Percentiles rank a stretch among this genome's conserved stretches.
Conservation (phyloP, 2,797 vertebrate species). For the Anguilla marmorata region DNA sequence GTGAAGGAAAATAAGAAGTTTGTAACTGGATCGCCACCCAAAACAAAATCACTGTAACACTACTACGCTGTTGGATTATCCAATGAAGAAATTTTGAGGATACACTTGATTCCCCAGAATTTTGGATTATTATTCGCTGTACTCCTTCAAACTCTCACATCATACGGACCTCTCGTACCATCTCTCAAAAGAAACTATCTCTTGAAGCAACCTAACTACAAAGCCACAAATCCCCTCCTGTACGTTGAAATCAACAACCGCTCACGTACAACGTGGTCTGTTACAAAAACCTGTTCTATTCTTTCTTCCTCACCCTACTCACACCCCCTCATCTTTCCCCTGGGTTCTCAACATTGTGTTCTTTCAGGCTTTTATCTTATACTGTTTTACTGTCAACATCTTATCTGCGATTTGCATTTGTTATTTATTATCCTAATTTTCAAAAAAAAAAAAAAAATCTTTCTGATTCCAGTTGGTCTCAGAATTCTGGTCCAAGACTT, state of each 20-base stretch:
- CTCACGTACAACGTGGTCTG: not conserved
- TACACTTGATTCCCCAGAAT: not conserved
- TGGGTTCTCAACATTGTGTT: not conserved
- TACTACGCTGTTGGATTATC: not conserved
- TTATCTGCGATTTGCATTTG: not conserved
- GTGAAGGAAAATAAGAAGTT: constrained; percentile 32
- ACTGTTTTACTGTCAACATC: not conserved
- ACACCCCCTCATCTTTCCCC: not conserved
- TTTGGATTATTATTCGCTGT: constrained; percentile 15
- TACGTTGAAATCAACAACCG: not conserved
- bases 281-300: not conserved
- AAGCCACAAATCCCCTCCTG: not conserved
- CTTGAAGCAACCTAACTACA: not conserved
- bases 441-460: not conserved
- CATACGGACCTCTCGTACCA: not conserved
- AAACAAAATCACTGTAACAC: not conserved
- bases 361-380: not conserved
- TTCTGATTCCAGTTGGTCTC: not conserved
- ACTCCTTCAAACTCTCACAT: not conserved
- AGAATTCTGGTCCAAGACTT: not conserved
- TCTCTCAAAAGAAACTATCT: not conserved
- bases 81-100: not conserved
- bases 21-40: not conserved
- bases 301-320: not conserved
- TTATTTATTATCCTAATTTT: not conserved